Evolutionary conservation across 2,888 invertebrate species (phyloP), one percentile per base, ranked within the genome.

Genomic region (Darwinula stevensoni): DNA sequence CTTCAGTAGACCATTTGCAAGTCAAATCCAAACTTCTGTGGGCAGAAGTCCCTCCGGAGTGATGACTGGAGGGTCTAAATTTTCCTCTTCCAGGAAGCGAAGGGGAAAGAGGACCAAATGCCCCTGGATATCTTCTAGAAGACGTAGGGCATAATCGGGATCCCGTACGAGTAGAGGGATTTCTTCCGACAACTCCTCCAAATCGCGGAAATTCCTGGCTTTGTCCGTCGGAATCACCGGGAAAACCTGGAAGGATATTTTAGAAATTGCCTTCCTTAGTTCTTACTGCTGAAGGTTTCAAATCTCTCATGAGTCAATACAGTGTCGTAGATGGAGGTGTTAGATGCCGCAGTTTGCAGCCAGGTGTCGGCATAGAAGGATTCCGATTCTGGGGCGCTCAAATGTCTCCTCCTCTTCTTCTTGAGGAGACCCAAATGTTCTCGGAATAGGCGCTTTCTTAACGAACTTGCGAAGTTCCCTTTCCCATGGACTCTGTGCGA

Each of bases 41-140:
- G 91, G 91, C 63, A 88, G 67, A 45, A 91, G 67, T 30, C 78
- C 78, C 50, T 91, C 88, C 49, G 76, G 75, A 14, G 76, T 70
- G 12, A 65, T 65, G 27, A 67, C 63, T 32, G 69, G 65, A 4
- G 88, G 88, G 13, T 73, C 74, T 28, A 88, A 57, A 27, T 63
- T 63, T 54, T 88, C 86, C 40, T 73, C 65, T 44, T 64, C 63
- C n/a, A 94, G 62, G 54, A 94, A 94, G 36, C 74, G 61, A 32
- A 84, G 52, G 1, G 94, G 91, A 47, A 88, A 57, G 40, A 78
- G 63, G 1, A 94, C 94, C 35, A 94, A 48, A 49, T 71, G 63
- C 2, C 88, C 91, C 63, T 72, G 61, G 40, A 84, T 67, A 43
- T 67, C 63, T 40, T 63, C 62, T 38, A 82, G 57, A 41, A 66